These are phyloP conservation scores for Elysia chlorotica DNA, from an alignment of 1,140 invertebrate genomes.

Conservation along the genomic window DNA sequence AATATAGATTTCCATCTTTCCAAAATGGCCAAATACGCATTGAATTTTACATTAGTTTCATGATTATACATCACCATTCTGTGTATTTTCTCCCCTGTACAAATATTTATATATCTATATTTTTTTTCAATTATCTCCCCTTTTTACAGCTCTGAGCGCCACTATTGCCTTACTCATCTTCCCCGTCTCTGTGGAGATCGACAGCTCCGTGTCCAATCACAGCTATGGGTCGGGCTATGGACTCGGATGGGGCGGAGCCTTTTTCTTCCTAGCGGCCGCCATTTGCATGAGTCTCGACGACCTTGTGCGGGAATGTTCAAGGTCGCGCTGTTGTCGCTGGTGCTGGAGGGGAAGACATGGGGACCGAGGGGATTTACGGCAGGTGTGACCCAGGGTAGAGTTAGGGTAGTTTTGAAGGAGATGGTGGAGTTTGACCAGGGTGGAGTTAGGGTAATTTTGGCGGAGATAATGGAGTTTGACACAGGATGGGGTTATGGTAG, in stretches of 20 bases:
- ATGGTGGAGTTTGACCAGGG: too few species aligned
- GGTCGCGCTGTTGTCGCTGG: constrained; percentile 45
- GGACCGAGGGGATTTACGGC: constrained; percentile 38
- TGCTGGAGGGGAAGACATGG: constrained; percentile 40
- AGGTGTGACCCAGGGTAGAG: too few species aligned
- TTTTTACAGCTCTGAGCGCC: constrained; percentile 46
- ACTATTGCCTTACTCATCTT: constrained; percentile 55
- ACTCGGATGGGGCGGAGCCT: constrained; percentile 56
- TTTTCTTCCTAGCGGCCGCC: constrained; percentile 56
- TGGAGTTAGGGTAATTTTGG: too few species aligned
- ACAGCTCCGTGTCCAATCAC: constrained; percentile 39
- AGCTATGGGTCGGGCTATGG: constrained; percentile 56
- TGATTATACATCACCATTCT: constrained; percentile 1
- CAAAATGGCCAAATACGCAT: not conserved
- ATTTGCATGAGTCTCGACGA: constrained; percentile 62
- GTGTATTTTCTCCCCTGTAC: not conserved
- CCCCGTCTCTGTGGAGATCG: constrained; percentile 48
- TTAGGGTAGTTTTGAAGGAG: too few species aligned
- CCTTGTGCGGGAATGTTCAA: constrained; percentile 50
- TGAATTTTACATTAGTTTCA: not conserved
- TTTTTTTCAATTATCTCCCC: not conserved
- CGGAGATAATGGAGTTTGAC: too few species aligned
- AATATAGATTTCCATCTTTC: not conserved
- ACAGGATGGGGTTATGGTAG: too few species aligned
- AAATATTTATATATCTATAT: constrained; percentile 2